Evolutionary conservation across 2,113 vertebrate species (phyloP), one percentile per base, ranked within the genome.

Genomic region (Otis tarda): DNA sequence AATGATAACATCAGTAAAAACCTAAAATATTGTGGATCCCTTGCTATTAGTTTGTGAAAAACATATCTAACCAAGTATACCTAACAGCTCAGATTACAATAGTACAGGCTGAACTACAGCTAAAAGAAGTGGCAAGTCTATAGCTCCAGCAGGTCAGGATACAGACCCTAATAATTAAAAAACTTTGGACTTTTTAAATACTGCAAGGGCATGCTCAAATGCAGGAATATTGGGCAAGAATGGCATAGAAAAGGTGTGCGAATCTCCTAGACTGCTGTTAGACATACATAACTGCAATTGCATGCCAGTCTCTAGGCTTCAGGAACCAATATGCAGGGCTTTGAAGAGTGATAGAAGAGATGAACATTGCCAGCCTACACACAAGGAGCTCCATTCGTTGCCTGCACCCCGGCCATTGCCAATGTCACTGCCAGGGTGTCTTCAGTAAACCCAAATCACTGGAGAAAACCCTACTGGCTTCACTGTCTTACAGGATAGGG

Each of bases 301-400:
- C 30, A 23, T 7, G 20, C 7, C 53, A 33, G 27, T 31, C 47
- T 14, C 35, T 10, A 49, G 37, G 14, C 35, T 86, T 65, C 55
- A 24, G 35, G 37, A 69, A 15, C 10, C 4, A 23, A 13, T 16
- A 12, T 0, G 2, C 1, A 5, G 25, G 22, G 14, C 31, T 78
- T 6, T 4, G 33, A 73, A 88, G 25, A 37, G 43, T n/a, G 35
- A 31, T 35, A 33, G 57, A 28, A 16, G 37, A 69, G 47, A 39
- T 60, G 33, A 5, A 15, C 33, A 1, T 5, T 56, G 47, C 8
- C 20, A 17, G 22, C 2, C 1, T 23, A n/a, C 17, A 31, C 47
- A 23, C 0, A 0, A 57, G 27, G 27, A 76, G 15, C 10, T 49
- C 7, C 43, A 8, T 6, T 28, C 43, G 10, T 2, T 20, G n/a